Percentiles rank a stretch among this genome's conserved stretches.
phyloP scores from a whole-genome alignment of 2,113 vertebrate genomes.

The Oryzias melastigma region DNA sequence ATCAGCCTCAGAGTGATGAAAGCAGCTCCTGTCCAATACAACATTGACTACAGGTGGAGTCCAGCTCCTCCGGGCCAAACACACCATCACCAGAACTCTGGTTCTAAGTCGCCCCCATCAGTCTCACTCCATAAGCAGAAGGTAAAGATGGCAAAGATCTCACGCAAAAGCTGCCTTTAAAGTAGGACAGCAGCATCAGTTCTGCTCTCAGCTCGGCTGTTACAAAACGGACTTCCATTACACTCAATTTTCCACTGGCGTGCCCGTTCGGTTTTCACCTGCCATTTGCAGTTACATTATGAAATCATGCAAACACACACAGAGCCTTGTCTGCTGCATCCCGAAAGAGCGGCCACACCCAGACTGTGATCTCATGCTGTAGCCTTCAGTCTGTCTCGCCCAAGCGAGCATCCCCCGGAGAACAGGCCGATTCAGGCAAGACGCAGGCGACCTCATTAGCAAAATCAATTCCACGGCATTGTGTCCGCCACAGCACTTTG shows the following conservation, averaged over 20 bases:
- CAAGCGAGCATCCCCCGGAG: conserved; percentile 54
- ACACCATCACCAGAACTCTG: conserved; percentile 1
- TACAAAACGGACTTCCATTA: background rate
- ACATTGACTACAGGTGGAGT: too few species aligned
- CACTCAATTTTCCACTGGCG: background rate
- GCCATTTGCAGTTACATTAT: too few species aligned
- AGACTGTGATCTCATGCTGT: conserved; percentile 67
- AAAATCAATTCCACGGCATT: conserved; percentile 46
- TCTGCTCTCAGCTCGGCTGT: background rate
- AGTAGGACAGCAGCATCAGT: background rate
- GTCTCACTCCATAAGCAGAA: background rate
- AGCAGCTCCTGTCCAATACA: too few species aligned
- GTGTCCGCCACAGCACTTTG: conserved; percentile 18
- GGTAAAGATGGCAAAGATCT: background rate
- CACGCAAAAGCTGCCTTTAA: background rate
- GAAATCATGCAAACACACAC: conserved; percentile 29
- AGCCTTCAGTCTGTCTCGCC: conserved; percentile 51
- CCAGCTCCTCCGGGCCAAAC: background rate
- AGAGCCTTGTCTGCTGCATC: conserved; percentile 29
- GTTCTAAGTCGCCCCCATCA: conserved; percentile 1
- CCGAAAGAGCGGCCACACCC: conserved; percentile 61
- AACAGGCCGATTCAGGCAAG: conserved; percentile 39
- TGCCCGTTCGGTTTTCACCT: background rate
- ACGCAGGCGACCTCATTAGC: conserved; percentile 58
- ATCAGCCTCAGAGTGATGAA: too few species aligned